Base-by-base conservation (phyloP, 2,113 vertebrate genomes). In the Ptilorrhoa leucosticta region DNA sequence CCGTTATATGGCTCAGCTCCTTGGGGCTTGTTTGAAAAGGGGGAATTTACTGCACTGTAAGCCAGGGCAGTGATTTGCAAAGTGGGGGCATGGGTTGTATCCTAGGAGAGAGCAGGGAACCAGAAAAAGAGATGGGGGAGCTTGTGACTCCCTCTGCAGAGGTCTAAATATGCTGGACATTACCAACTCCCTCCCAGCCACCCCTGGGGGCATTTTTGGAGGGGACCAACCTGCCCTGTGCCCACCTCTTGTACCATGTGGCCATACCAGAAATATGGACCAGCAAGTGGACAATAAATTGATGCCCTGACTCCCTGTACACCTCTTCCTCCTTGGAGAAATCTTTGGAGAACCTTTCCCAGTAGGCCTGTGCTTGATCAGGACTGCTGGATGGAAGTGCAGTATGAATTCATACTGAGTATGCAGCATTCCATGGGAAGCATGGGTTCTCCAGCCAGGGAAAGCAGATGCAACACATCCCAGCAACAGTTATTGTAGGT, bases 31-130 rank as follows among this genome's bases (percentile, higher is more conserved):
- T 86, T 80, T 90, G 89, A 86, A 86, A 87, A 86, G 54, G 47
- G 78, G 60, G 31, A 76, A 89, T 95, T 94, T 94, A 86, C 83
- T 86, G 80, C 92, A 90, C 83, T 92, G 87, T 94, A 85, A 90
- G 90, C 17, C 70, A 48, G 42, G 69, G 39, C 37, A 70, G 89
- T 42, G 69, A 87, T 82, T 57, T 58, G 57, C 72, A 35, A 70
- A 87, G 83, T 7, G 13, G 21, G 30, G 58, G 60, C 30, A 82
- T 20, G 33, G 39, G 51, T 22, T 35, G 83, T 89, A 54, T 93
- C 90, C 83, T 92, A 86, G 92, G 90, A 94, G 88, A 88, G 85
- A 83, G 70, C 92, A 93, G 11, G 79, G 66, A 83, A 26, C 71
- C 79, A 92, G 92, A 86, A 96, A 83, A 87, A 40, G 28, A 50